A percentile compares a stretch with the other conserved stretches of the same genome.
phyloP scores from a whole-genome alignment of 2,888 invertebrate species.

The Lochmaea capreae region DNA sequence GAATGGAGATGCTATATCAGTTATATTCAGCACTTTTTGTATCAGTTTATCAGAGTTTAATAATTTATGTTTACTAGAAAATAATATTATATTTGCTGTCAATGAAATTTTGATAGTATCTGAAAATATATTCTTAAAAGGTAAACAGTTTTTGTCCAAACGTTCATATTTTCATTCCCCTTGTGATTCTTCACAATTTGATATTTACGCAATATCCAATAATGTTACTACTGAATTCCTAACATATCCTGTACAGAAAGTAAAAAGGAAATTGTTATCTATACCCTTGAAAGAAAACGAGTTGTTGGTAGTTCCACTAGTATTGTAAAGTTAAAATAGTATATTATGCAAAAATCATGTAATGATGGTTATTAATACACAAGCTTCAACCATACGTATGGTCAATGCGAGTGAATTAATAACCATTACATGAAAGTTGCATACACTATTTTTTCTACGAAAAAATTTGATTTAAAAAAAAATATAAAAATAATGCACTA shows the following conservation, averaged over 20 bases:
- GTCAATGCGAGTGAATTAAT: too few species aligned
- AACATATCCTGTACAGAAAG: background rate
- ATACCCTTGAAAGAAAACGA: too few species aligned
- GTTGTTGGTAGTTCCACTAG: too few species aligned
- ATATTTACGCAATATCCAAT: constrained; percentile 1
- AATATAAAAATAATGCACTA: too few species aligned
- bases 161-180: constrained; percentile 14
- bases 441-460: too few species aligned
- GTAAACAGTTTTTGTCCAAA: background rate
- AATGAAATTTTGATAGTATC: background rate
- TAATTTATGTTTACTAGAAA: constrained; percentile 20
- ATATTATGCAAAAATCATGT: too few species aligned
- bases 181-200: constrained; percentile 19
- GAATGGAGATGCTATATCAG: background rate
- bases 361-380: too few species aligned
- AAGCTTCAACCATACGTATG: too few species aligned
- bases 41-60: constrained; percentile 6
- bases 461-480: too few species aligned
- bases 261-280: background rate
- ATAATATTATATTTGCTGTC: constrained; percentile 22
- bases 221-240: background rate
- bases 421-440: too few species aligned
- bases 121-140: too few species aligned
- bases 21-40: constrained; percentile 11
- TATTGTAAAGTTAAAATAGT: too few species aligned